These are phyloP conservation scores for Protonemura montana DNA, from an alignment of 2,888 invertebrate species.

Conservation along the genomic window DNA sequence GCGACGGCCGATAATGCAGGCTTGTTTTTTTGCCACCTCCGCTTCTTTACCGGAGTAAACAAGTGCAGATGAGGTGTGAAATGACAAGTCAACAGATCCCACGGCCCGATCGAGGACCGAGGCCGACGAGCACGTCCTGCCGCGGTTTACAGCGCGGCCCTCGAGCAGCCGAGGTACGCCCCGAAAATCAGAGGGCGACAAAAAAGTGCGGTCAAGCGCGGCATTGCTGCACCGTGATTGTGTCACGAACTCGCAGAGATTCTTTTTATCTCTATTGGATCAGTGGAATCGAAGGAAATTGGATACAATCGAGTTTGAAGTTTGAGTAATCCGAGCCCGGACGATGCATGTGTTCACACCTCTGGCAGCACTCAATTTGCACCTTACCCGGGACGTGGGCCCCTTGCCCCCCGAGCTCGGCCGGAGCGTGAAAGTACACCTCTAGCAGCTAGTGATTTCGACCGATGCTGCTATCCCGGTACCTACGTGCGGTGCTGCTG, in stretches of 20 bases:
- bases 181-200: neutral
- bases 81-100: slow-evolving; percentile 38
- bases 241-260: neutral
- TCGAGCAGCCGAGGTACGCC: neutral
- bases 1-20: neutral
- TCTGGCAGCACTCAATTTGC: no score
- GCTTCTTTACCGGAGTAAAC: slow-evolving; percentile 23
- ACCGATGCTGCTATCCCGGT: no score
- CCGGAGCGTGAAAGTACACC: no score
- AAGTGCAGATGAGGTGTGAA: slow-evolving; percentile 32
- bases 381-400: no score
- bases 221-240: neutral
- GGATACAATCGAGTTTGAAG: slow-evolving; percentile 2
- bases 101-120: neutral
- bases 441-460: no score
- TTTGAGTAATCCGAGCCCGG: no score
- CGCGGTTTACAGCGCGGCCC: neutral
- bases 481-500: no score
- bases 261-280: slow-evolving; percentile 18
- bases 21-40: neutral
- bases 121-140: neutral
- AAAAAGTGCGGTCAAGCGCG: slow-evolving; percentile 14
- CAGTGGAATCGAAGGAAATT: slow-evolving; percentile 20
- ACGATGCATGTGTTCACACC: no score
- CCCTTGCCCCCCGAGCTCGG: no score